phyloP scores from a whole-genome alignment of 2,113 vertebrate genomes.

The Dasyurus viverrinus region DNA sequence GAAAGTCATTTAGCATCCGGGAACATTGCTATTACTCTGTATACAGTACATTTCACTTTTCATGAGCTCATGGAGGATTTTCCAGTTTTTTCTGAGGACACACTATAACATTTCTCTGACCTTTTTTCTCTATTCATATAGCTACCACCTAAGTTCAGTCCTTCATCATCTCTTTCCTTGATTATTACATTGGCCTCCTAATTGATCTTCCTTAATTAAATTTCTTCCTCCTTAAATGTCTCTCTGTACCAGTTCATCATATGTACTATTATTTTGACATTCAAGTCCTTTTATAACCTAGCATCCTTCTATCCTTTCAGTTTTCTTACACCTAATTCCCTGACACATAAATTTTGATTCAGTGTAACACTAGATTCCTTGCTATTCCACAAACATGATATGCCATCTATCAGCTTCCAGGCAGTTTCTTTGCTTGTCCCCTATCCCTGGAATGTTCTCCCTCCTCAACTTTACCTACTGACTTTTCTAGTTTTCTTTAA shows the following conservation, averaged over 20 bases:
- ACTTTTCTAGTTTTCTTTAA: background rate
- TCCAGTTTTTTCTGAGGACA: too few relatives aligned
- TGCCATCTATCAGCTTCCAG: background rate
- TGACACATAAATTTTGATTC: background rate
- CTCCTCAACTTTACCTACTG: background rate
- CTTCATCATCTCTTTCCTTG: background rate
- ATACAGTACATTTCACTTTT: too few relatives aligned
- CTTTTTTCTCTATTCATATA: background rate
- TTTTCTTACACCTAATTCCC: background rate
- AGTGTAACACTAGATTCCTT: background rate
- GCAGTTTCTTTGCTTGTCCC: background rate
- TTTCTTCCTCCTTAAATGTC: background rate
- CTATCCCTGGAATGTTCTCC: background rate
- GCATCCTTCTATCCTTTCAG: background rate
- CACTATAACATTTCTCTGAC: background rate
- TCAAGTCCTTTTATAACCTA: background rate
- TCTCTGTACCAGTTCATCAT: background rate
- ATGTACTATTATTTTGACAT: background rate
- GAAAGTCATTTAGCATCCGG: too few relatives aligned
- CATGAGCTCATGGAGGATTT: too few relatives aligned
- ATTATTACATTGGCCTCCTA: background rate
- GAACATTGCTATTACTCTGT: too few relatives aligned
- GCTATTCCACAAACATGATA: background rate
- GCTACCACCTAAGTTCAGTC: background rate
- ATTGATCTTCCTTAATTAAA: background rate